These are phyloP conservation scores for Trichonephila clavata DNA, from an alignment of 1,140 invertebrate species.

Conservation along the genomic window DNA sequence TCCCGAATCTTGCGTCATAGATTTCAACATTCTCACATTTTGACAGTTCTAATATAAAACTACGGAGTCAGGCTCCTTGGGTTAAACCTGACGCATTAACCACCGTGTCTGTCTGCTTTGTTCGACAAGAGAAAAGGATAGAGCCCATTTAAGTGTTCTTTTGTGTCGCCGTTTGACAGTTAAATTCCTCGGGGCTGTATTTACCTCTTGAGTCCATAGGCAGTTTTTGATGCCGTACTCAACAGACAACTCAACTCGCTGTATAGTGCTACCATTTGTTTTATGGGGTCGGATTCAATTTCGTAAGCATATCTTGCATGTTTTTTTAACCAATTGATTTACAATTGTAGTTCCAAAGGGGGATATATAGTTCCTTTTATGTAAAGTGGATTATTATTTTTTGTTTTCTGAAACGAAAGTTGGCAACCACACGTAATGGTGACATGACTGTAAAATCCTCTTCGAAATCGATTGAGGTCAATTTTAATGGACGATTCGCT, in stretches of 20 bases:
- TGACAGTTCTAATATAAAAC: slow-evolving; percentile 1
- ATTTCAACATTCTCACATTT: slow-evolving; percentile 5
- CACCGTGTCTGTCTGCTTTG: slow-evolving; percentile 18
- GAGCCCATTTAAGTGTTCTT: slow-evolving; percentile 13
- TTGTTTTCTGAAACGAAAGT: background rate
- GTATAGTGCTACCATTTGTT: background rate
- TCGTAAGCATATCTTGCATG: background rate
- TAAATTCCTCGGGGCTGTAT: background rate
- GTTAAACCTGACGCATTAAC: background rate
- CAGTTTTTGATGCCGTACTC: background rate
- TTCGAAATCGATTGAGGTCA: slow-evolving; percentile 31
- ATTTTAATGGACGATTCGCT: background rate
- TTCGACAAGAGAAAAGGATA: background rate
- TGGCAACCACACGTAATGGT: background rate
- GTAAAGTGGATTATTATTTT: background rate
- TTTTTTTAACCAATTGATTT: background rate
- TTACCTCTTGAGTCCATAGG: background rate
- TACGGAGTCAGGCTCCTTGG: background rate
- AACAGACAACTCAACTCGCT: background rate
- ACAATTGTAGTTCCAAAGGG: background rate
- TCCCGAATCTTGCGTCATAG: background rate
- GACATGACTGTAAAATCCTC: background rate
- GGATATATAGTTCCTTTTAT: background rate
- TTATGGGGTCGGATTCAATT: slow-evolving; percentile 14
- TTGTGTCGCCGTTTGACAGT: slow-evolving; percentile 17